phyloP scores from a whole-genome alignment of 92 coral and sea anemone genomes.

The Umimayanthus chanpuru region DNA sequence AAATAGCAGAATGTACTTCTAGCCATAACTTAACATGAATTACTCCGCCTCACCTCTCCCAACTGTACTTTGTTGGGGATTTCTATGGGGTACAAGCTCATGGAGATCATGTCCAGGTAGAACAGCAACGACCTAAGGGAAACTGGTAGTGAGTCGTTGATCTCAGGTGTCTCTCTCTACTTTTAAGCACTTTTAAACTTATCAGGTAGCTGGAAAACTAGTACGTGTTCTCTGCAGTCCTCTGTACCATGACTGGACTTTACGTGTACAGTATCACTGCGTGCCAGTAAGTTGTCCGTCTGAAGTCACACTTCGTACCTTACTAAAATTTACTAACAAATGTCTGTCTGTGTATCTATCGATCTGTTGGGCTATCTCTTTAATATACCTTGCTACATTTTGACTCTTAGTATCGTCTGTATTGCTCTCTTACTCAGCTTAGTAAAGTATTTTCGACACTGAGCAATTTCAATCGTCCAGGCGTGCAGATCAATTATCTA shows the following conservation, averaged over 20 bases:
- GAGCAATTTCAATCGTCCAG: too few species aligned
- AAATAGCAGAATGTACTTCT: neutral
- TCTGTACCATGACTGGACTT: neutral
- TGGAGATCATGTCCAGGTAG: conserved; percentile 85
- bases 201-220: neutral
- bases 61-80: conserved; percentile 87
- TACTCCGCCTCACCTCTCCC: conserved; percentile 74
- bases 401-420: neutral
- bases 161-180: neutral
- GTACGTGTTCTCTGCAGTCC: neutral
- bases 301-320: neutral
- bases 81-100: conserved; percentile 91
- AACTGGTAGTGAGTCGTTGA: neutral
- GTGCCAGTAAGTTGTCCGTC: neutral
- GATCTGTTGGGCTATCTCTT: neutral
- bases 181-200: neutral
- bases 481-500: too few species aligned
- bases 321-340: too few species aligned
- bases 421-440: too few species aligned
- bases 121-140: conserved; percentile 79
- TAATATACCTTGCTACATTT: neutral
- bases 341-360: conserved; percentile 1
- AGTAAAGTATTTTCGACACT: too few species aligned
- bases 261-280: neutral
- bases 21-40: neutral